These are phyloP conservation scores for Marmota flaviventris DNA, from an alignment of 2,113 vertebrate genomes.

Conservation along the genomic window DNA sequence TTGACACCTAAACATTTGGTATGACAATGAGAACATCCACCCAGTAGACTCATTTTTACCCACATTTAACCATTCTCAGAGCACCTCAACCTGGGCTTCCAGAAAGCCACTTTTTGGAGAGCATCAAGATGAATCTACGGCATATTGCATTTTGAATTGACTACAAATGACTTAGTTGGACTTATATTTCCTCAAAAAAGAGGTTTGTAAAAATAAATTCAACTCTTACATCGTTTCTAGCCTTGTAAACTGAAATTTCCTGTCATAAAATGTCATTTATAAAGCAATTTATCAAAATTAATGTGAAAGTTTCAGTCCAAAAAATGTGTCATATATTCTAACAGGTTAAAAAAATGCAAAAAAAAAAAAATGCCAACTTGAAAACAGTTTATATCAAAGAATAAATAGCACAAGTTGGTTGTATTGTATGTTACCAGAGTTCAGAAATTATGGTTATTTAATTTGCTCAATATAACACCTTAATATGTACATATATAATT, in stretches of 20 bases:
- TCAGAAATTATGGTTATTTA: constrained; percentile 43
- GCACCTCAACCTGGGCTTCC: neutral
- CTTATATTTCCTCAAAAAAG: constrained; percentile 25
- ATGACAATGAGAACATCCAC: neutral
- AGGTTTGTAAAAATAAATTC: constrained; percentile 42
- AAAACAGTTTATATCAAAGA: constrained; percentile 15
- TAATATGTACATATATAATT: constrained; percentile 36
- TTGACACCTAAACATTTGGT: neutral
- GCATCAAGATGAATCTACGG: neutral
- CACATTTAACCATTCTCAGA: neutral
- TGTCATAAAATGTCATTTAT: constrained; percentile 50
- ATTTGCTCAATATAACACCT: neutral
- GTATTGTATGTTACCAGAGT: neutral
- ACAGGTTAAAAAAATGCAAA: constrained; percentile 9
- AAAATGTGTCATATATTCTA: constrained; percentile 12
- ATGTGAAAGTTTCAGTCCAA: constrained; percentile 29
- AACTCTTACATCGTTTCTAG: neutral
- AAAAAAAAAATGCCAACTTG: neutral
- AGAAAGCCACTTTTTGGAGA: neutral
- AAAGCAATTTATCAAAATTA: constrained; percentile 35
- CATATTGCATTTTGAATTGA: constrained; percentile 15
- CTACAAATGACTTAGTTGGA: constrained; percentile 4
- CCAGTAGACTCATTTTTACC: neutral
- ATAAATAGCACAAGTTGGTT: neutral
- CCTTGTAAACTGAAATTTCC: constrained; percentile 32